Conservation (phyloP, 2,888 invertebrate genomes). For the Amblyjoppa fuscipennis region DNA sequence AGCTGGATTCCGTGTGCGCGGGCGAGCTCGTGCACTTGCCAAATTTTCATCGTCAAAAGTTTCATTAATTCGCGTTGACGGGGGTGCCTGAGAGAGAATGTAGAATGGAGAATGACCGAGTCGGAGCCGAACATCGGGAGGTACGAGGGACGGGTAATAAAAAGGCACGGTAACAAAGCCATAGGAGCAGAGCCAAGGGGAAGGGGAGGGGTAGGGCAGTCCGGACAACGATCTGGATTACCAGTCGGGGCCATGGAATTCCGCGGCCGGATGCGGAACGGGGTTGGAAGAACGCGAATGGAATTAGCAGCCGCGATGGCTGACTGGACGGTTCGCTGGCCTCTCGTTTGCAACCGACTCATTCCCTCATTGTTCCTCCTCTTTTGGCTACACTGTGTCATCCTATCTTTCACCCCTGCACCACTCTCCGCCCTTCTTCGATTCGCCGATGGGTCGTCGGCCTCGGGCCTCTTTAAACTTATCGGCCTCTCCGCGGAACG, state of each 20-base stretch:
- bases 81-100: constrained; percentile 27
- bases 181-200: constrained; percentile 10
- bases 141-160: constrained; percentile 25
- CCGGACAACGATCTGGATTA: constrained; percentile 44
- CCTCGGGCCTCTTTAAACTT: constrained; percentile 33
- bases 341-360: constrained; percentile 42
- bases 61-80: constrained; percentile 53
- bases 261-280: constrained; percentile 47
- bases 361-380: constrained; percentile 27
- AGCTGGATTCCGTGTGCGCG: neutral
- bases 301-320: constrained; percentile 52
- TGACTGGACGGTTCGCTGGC: constrained; percentile 14
- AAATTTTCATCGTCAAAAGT: constrained; percentile 24
- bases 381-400: neutral
- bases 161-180: constrained; percentile 13
- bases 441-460: constrained; percentile 23
- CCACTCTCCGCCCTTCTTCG: constrained; percentile 18
- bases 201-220: neutral
- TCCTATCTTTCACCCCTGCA: constrained; percentile 1
- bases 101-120: constrained; percentile 16
- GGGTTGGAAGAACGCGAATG: constrained; percentile 57
- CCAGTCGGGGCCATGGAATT: constrained; percentile 52
- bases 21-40: no score
- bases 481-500: constrained; percentile 19
- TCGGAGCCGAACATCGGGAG: constrained; percentile 18